phyloP scores from a whole-genome alignment of 2,888 invertebrate species.

The Nemotelus pantherinus region DNA sequence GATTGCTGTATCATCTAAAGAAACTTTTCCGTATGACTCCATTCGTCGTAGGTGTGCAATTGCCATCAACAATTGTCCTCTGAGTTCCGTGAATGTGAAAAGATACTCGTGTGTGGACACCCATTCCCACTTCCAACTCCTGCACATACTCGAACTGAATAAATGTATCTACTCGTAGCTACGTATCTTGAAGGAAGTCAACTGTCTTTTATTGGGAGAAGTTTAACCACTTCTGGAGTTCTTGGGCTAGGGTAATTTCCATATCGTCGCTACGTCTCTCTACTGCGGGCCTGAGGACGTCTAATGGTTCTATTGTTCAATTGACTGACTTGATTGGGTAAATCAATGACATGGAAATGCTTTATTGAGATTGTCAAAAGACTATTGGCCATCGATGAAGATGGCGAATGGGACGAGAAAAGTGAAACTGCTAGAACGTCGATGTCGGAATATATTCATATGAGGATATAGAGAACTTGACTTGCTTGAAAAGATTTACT shows the following conservation, averaged over 20 bases:
- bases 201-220: constrained; percentile 15
- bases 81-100: not conserved
- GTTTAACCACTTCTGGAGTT: constrained; percentile 4
- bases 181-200: constrained; percentile 5
- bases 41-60: constrained; percentile 14
- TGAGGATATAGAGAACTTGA: too few species aligned
- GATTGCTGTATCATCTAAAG: constrained; percentile 13
- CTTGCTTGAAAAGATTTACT: too few species aligned
- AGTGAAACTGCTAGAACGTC: too few species aligned
- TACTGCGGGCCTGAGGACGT: not conserved
- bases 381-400: not conserved
- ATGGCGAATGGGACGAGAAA: too few species aligned
- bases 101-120: not conserved
- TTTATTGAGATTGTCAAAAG: constrained; percentile 34
- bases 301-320: constrained; percentile 39
- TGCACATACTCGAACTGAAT: not conserved
- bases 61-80: not conserved
- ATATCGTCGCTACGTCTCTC: not conserved
- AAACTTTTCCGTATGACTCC: constrained; percentile 1
- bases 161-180: not conserved
- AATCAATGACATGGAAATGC: constrained; percentile 40
- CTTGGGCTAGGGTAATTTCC: constrained; percentile 9
- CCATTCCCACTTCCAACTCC: not conserved
- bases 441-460: too few species aligned
- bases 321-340: constrained; percentile 38